Conservation (phyloP, 2,888 invertebrate genomes). For the Endotricha flammealis region DNA sequence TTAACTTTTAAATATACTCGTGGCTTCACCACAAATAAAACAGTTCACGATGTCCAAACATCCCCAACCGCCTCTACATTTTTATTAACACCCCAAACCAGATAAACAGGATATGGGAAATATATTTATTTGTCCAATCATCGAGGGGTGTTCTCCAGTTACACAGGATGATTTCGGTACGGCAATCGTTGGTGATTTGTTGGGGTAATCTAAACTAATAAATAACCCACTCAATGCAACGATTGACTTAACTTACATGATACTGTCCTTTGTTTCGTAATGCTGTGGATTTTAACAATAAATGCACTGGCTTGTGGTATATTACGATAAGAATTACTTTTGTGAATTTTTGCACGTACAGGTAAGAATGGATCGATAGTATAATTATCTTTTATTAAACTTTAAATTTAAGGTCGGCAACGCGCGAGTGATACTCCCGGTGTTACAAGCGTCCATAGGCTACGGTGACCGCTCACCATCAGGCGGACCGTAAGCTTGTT, state of each 20-base stretch:
- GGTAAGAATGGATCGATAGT: too few species aligned
- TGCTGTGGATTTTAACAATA: too few species aligned
- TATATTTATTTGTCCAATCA: slow-evolving; percentile 78
- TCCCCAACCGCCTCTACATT: slow-evolving; percentile 61
- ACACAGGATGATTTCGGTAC: slow-evolving; percentile 68
- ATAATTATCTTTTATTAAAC: too few species aligned
- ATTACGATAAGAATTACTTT: too few species aligned
- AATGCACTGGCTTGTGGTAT: too few species aligned
- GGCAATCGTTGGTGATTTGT: slow-evolving; percentile 71
- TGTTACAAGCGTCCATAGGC: too few species aligned
- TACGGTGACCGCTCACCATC: too few species aligned
- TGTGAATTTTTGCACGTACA: too few species aligned
- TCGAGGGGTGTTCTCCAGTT: slow-evolving; percentile 75
- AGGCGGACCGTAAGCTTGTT: too few species aligned
- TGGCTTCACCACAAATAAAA: neutral
- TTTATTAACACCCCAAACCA: slow-evolving; percentile 75
- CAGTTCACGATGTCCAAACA: slow-evolving; percentile 8
- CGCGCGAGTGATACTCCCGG: too few species aligned
- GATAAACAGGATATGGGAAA: slow-evolving; percentile 77
- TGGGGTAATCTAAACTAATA: slow-evolving; percentile 72
- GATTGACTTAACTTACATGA: slow-evolving; percentile 67
- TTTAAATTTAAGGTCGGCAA: too few species aligned
- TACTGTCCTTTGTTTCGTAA: slow-evolving; percentile 30
- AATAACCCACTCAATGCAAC: slow-evolving; percentile 66
- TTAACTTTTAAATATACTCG: too few species aligned